A percentile compares a stretch with the other conserved stretches of the same genome.
Evolutionary conservation across 2,888 invertebrate genomes (phyloP).

Genomic region (Cancer borealis): DNA sequence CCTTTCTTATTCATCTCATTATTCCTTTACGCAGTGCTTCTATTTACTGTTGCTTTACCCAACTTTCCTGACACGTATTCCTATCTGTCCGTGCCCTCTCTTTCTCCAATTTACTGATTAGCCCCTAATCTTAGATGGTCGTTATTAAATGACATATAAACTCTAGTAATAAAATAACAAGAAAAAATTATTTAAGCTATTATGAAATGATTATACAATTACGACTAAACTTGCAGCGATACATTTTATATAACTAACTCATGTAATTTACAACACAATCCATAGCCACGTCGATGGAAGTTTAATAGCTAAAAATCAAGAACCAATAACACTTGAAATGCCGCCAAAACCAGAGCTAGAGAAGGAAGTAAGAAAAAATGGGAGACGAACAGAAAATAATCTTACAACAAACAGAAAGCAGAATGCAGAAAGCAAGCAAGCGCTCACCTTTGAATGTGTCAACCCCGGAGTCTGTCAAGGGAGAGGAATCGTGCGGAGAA

Average conservation of each 20-base stretch:
- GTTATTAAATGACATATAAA: too few relatives aligned
- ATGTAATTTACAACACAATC: not conserved
- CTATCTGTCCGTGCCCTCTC: too few relatives aligned
- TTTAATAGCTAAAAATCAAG: not conserved
- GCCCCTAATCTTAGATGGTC: too few relatives aligned
- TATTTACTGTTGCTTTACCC: too few relatives aligned
- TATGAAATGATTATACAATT: not conserved
- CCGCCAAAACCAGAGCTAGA: not conserved
- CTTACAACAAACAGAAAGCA: not conserved
- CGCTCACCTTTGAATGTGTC: slow-evolving; percentile 55
- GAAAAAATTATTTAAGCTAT: too few relatives aligned
- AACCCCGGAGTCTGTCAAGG: slow-evolving; percentile 56
- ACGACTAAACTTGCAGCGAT: not conserved
- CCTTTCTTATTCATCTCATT: too few relatives aligned
- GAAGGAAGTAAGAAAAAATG: not conserved
- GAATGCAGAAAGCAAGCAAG: not conserved
- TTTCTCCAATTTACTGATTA: too few relatives aligned
- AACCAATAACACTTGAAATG: not conserved
- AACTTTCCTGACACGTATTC: too few relatives aligned
- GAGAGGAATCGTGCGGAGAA: slow-evolving; percentile 44
- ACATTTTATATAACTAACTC: not conserved
- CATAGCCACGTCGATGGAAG: not conserved
- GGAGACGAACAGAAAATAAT: not conserved
- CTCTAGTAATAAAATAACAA: too few relatives aligned
- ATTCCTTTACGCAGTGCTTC: too few relatives aligned